Percentiles rank a stretch among this genome's conserved stretches.
These are phyloP conservation scores for Cephonodes hylas DNA, from an alignment of 2,888 invertebrate genomes.

Conservation along the genomic window DNA sequence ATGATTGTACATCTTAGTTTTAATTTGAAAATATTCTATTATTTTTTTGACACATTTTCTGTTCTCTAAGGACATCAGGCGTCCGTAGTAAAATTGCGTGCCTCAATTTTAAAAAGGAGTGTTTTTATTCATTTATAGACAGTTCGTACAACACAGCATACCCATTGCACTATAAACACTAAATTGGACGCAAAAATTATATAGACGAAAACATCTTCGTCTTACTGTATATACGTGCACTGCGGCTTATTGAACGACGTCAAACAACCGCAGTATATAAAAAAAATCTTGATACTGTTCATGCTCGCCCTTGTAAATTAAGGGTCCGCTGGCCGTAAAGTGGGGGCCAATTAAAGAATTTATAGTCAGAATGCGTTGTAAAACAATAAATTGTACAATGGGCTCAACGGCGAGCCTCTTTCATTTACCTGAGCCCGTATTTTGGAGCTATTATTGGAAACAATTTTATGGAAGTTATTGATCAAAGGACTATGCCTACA, in stretches of 20 bases:
- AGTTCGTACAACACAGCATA: too few relatives aligned
- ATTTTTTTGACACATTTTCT: too few relatives aligned
- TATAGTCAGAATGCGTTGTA: constrained; percentile 73
- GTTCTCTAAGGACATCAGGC: too few relatives aligned
- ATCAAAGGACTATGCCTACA: neutral
- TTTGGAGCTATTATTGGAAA: constrained; percentile 12
- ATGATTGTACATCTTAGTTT: too few relatives aligned
- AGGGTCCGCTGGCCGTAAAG: constrained; percentile 68
- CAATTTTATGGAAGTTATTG: constrained; percentile 13
- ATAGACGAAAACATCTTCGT: neutral
- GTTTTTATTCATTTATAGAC: too few relatives aligned
- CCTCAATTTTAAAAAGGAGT: too few relatives aligned
- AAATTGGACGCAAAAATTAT: neutral
- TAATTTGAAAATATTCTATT: too few relatives aligned
- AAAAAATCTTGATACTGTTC: constrained; percentile 62
- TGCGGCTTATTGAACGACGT: constrained; percentile 12
- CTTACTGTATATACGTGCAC: neutral
- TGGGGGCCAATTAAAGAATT: constrained; percentile 75
- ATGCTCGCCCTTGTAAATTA: constrained; percentile 75
- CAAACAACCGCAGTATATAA: constrained; percentile 31
- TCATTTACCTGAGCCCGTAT: constrained; percentile 67
- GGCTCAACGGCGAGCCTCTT: constrained; percentile 60
- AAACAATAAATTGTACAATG: constrained; percentile 78
- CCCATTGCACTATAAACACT: too few relatives aligned
- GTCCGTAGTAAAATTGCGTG: too few relatives aligned